These are phyloP conservation scores for Lepidothrix coronata DNA, from an alignment of 2,113 vertebrate species.

Conservation along the genomic window DNA sequence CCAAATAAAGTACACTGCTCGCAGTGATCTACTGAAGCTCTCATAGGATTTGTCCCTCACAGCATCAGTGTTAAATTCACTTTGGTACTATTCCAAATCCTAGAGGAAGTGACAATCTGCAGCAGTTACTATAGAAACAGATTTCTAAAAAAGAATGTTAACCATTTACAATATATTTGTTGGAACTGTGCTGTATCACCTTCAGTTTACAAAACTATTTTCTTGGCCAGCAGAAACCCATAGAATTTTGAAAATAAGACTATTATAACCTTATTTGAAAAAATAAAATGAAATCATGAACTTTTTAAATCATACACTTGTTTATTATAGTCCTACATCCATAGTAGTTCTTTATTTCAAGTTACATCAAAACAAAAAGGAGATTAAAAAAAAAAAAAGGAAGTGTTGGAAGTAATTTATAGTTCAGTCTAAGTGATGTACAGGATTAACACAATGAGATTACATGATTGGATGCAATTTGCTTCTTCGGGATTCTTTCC, in stretches of 20 bases:
- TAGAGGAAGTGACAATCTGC: not conserved
- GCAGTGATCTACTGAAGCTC: not conserved
- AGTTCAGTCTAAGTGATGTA: not conserved
- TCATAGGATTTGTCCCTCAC: not conserved
- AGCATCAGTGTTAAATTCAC: slow-evolving; percentile 30
- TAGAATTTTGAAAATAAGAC: not conserved
- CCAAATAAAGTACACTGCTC: slow-evolving; percentile 28
- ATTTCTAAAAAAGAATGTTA: slow-evolving; percentile 10
- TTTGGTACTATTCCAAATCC: slow-evolving; percentile 39
- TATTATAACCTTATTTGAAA: not conserved
- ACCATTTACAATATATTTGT: not conserved
- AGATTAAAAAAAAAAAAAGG: not conserved
- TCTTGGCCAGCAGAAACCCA: not conserved
- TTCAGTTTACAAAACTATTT: not conserved
- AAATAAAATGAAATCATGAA: not conserved
- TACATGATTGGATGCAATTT: not conserved
- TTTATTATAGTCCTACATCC: not conserved
- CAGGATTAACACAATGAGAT: not conserved
- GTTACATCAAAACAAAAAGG: not conserved
- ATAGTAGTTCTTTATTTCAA: not conserved
- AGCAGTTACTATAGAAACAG: slow-evolving; percentile 61
- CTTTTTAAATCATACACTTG: not conserved
- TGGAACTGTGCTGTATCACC: not conserved
- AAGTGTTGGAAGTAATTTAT: not conserved
- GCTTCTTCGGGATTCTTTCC: not conserved